Evolutionary conservation across 2,797 vertebrate genomes (phyloP).

Genomic region (Clarias platycephalus): DNA sequence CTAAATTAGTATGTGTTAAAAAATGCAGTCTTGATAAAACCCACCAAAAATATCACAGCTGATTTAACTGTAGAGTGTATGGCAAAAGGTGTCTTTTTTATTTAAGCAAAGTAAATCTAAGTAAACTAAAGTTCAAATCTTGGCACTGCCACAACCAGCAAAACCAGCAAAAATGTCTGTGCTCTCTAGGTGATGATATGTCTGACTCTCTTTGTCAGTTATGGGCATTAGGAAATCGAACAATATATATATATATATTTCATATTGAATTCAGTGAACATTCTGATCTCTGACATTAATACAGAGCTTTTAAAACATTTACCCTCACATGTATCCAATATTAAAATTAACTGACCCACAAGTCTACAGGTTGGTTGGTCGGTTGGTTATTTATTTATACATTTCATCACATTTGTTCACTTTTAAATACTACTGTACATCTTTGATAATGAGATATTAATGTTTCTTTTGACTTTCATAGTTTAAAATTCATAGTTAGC

Average conservation of each 20-base stretch:
- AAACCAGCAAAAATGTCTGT: not conserved
- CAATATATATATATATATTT: no score
- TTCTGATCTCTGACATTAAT: not conserved
- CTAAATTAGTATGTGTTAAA: not conserved
- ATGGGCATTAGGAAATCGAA: not conserved
- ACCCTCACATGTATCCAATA: not conserved
- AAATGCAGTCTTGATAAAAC: not conserved
- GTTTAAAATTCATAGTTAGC: constrained; percentile 1
- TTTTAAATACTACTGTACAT: not conserved
- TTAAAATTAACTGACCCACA: not conserved
- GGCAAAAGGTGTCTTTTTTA: not conserved
- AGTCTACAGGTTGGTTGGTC: not conserved
- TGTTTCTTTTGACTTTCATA: not conserved
- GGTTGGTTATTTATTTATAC: not conserved
- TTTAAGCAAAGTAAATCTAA: not conserved
- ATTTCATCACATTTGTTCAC: not conserved
- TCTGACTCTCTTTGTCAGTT: not conserved
- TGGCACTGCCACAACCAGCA: not conserved
- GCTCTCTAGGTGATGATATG: not conserved
- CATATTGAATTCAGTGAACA: not conserved
- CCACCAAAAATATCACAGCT: not conserved
- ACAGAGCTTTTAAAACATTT: not conserved
- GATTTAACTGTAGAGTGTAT: not conserved
- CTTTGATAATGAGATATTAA: not conserved
- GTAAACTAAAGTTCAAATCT: not conserved